These are phyloP conservation scores for Balaeniceps rex DNA, from an alignment of 2,113 vertebrate genomes.

Conservation along the genomic window DNA sequence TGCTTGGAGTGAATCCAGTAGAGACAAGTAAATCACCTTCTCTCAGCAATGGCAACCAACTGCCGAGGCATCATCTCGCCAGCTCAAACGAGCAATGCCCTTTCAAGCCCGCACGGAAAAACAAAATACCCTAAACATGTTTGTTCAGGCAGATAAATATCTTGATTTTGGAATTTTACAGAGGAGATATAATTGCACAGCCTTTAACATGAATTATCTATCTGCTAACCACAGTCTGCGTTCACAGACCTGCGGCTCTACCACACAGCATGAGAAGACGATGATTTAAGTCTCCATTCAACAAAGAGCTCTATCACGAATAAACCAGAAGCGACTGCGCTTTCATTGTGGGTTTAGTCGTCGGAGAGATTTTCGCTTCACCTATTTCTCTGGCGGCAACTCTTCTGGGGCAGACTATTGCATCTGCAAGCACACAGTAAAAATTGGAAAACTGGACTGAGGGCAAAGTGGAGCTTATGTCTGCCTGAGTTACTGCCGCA, in stretches of 20 bases:
- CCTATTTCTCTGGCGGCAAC: neutral
- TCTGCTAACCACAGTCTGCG: neutral
- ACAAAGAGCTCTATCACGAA: neutral
- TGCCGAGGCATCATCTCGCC: neutral
- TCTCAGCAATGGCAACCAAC: neutral
- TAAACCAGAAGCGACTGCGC: neutral
- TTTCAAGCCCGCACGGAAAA: neutral
- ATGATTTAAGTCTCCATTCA: neutral
- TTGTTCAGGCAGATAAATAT: conserved; percentile 25
- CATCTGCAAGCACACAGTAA: neutral
- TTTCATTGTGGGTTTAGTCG: neutral
- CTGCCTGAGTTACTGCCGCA: neutral
- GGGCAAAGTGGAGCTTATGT: neutral
- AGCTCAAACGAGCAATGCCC: neutral
- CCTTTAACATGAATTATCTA: neutral
- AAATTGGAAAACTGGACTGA: neutral
- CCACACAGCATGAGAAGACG: fast-evolving
- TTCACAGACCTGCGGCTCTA: neutral
- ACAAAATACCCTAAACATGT: neutral
- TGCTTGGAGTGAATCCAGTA: neutral
- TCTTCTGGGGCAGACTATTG: neutral
- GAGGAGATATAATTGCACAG: neutral
- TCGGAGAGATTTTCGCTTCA: neutral
- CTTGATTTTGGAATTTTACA: neutral
- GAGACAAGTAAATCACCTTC: neutral